Conservation (phyloP, 2,888 invertebrate genomes). For the Ophonus ardosiacus region DNA sequence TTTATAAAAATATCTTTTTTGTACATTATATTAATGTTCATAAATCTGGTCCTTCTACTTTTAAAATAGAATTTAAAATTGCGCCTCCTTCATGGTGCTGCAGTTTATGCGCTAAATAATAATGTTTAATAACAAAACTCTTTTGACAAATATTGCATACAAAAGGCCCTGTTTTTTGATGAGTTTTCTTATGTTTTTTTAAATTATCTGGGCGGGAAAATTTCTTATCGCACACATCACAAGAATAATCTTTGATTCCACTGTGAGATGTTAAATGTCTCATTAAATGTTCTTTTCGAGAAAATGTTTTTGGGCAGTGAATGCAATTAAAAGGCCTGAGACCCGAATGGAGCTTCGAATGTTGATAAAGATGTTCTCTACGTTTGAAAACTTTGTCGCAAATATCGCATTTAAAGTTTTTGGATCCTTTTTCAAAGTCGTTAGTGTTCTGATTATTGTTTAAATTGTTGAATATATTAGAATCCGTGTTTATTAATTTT, state of each 20-base stretch:
- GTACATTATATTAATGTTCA: neutral
- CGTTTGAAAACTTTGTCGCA: constrained; percentile 83
- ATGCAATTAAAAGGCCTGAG: constrained; percentile 83
- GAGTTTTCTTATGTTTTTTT: constrained; percentile 80
- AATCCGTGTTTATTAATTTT: constrained; percentile 20
- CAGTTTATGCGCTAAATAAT: constrained; percentile 81
- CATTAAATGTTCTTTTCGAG: constrained; percentile 83
- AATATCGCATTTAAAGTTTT: constrained; percentile 77
- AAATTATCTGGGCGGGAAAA: constrained; percentile 80
- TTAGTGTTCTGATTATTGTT: constrained; percentile 55
- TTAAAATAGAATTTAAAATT: constrained; percentile 14
- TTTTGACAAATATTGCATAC: constrained; percentile 83
- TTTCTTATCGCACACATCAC: constrained; percentile 79
- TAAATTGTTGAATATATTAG: constrained; percentile 57
- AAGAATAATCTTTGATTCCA: constrained; percentile 82
- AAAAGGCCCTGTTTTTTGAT: constrained; percentile 78
- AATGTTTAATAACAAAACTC: constrained; percentile 82
- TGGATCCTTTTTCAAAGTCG: constrained; percentile 66
- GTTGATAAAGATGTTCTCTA: constrained; percentile 84
- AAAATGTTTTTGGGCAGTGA: constrained; percentile 82
- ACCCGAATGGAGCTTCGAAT: constrained; percentile 82
- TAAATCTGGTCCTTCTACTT: constrained; percentile 2
- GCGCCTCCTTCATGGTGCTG: constrained; percentile 72
- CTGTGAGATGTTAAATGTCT: constrained; percentile 83
- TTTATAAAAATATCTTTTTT: neutral